These are phyloP conservation scores for Ailurus styani DNA, from an alignment of 2,113 vertebrate genomes.

Conservation along the genomic window DNA sequence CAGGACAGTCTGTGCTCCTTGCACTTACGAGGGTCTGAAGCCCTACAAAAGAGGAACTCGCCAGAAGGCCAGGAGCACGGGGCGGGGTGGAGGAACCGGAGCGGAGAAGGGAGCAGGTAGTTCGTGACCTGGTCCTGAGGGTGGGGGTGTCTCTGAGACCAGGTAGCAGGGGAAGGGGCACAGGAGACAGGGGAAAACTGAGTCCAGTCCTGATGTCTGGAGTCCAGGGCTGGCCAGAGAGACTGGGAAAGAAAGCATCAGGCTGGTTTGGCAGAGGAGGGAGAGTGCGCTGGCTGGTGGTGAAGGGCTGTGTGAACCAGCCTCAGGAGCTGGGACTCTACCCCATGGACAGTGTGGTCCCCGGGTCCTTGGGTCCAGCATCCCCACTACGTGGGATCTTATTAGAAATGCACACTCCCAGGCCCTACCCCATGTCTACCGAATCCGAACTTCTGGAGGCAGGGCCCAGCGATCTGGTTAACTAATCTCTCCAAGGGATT, in stretches of 20 bases:
- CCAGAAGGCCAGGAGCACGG: rapidly evolving
- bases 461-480: neutral
- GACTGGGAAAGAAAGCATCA: neutral
- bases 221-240: neutral
- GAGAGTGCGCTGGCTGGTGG: neutral
- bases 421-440: neutral
- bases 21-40: no score
- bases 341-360: neutral
- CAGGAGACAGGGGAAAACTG: rapidly evolving
- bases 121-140: neutral
- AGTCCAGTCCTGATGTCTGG: rapidly evolving
- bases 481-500: neutral
- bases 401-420: neutral
- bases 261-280: neutral
- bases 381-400: neutral
- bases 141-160: neutral
- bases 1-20: rapidly evolving
- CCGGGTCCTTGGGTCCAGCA: neutral
- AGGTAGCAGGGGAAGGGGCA: neutral
- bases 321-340: neutral
- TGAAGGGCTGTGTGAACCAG: neutral
- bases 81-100: rapidly evolving
- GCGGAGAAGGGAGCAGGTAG: neutral
- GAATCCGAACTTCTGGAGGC: neutral
- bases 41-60: neutral